phyloP scores from a whole-genome alignment of 2,113 vertebrate genomes.

The Sminthopsis crassicaudata region DNA sequence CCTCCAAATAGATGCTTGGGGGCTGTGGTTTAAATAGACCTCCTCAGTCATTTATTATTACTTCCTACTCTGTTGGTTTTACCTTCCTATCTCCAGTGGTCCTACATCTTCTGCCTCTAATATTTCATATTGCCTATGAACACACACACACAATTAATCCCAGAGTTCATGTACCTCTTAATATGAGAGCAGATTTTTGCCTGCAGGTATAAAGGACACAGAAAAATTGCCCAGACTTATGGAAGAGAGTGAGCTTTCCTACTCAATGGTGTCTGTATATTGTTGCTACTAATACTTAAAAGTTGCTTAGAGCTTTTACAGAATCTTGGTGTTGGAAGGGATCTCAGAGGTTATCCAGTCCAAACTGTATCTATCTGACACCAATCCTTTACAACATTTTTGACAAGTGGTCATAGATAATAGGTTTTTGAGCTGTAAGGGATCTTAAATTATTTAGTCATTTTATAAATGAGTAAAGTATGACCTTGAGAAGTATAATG shows the following conservation, averaged over 20 bases:
- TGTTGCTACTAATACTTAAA: neutral
- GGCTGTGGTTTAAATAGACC: neutral
- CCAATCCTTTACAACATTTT: neutral
- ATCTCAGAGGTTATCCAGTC: neutral
- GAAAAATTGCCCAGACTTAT: neutral
- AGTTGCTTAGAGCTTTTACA: neutral
- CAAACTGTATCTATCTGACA: conserved; percentile 7
- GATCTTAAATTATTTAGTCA: neutral
- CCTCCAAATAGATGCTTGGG: neutral
- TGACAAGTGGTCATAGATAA: neutral
- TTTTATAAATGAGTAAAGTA: neutral
- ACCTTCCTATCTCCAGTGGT: neutral
- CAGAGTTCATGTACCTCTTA: neutral
- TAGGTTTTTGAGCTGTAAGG: neutral
- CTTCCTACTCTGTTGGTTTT: neutral
- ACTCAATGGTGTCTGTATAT: conserved; percentile 8
- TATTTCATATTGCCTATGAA: neutral
- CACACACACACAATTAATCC: neutral
- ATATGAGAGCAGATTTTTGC: conserved; percentile 7
- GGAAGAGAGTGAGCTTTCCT: neutral
- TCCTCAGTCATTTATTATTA: neutral
- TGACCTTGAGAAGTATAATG: neutral
- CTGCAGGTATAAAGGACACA: neutral
- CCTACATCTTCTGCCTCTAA: neutral
- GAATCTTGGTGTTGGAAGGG: neutral